A percentile compares a stretch with the other conserved stretches of the same genome.
phyloP scores from a whole-genome alignment of 2,888 invertebrate species.

The Metellina segmentata region DNA sequence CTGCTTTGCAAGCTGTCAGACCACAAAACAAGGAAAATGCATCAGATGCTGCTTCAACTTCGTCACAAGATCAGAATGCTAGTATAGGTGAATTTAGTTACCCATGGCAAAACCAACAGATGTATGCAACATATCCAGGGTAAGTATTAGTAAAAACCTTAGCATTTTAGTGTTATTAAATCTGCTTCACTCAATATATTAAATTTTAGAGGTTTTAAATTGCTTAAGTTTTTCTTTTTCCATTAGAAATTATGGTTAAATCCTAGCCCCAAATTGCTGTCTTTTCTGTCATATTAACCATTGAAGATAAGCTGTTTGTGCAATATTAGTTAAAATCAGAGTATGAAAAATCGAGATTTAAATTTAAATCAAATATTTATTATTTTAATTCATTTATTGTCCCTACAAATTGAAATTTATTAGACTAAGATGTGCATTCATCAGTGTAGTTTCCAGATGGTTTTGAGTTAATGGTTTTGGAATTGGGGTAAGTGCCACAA shows the following conservation, averaged over 20 bases:
- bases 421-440: too few species aligned
- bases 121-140: constrained; percentile 61
- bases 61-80: neutral
- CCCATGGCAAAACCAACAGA: constrained; percentile 51
- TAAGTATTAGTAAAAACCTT: constrained; percentile 5
- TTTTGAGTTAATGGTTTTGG: too few species aligned
- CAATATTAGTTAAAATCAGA: too few species aligned
- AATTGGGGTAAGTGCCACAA: too few species aligned
- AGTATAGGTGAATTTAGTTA: constrained; percentile 13
- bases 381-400: too few species aligned
- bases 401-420: too few species aligned
- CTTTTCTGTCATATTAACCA: too few species aligned
- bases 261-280: neutral
- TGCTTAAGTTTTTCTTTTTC: neutral
- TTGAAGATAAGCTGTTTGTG: too few species aligned
- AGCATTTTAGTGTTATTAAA: neutral
- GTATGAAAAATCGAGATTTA: too few species aligned
- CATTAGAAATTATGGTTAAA: neutral
- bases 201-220: neutral
- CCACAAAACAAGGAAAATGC: constrained; percentile 1
- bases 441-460: too few species aligned
- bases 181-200: neutral
- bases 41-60: constrained; percentile 1
- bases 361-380: too few species aligned
- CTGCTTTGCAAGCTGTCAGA: constrained; percentile 64